Evolutionary conservation across 2,113 vertebrate genomes (phyloP), one percentile per base, ranked within the genome.

Genomic region (Austrofundulus limnaeus): DNA sequence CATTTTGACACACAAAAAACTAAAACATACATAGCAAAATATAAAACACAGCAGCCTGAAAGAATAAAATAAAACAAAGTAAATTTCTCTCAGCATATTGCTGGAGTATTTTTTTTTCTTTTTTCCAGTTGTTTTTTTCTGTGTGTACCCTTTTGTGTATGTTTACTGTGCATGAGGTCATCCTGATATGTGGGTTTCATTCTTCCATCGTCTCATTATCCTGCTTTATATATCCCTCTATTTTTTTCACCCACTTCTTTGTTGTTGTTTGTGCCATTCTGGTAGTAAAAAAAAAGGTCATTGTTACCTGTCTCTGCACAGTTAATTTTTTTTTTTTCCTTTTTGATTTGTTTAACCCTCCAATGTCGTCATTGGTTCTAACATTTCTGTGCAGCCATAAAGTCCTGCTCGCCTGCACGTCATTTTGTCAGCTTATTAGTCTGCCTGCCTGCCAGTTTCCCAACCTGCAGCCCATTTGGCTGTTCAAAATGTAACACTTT

Each of bases 391-490:
- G 24, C 49, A 4, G 15, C 49, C 31, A 11, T 6, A 37, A 5
- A 37, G n/a, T 34, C 51, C 51, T 53, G 28, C n/a, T 28, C 37
- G 28, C 51, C 28, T 38, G 51, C 31, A 12, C 17, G n/a, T 54
- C 51, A 54, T 54, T 54, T 54, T 54, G 51, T 54, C 51, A 37
- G 31, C 31, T 54, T 54, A 54, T 54, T 54, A 54, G 51, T 54
- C 51, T 16, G 51, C 28, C 28, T 53, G 17, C 51, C 31, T 38
- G 19, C 31, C 31, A 54, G 51, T 38, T 17, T 54, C 5, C 19
- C 31, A 13, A 37, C 31, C 31, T 37, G n/a, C 28, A 53, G 37
- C 31, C 51, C 19, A 17, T 19, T 28, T 17, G n/a, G 28, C 51
- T 53, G 31, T n/a, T 34, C 38, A 12, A 19, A 38, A 37, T 34